Percentiles rank a stretch among this genome's conserved stretches.
Conservation (phyloP, 2,113 vertebrate genomes). For the Colossoma macropomum region DNA sequence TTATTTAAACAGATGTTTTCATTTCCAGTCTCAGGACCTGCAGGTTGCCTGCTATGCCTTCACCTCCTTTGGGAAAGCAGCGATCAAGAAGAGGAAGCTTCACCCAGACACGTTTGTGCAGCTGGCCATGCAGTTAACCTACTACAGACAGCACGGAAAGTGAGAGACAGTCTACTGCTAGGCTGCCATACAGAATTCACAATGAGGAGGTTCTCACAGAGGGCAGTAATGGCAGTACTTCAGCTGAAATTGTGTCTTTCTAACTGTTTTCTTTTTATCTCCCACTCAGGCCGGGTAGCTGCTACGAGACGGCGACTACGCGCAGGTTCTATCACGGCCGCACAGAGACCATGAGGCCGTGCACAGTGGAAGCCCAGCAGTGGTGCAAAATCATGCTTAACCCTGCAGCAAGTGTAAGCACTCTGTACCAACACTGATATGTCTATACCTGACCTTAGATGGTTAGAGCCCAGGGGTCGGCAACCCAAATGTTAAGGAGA, state of each 20-base stretch:
- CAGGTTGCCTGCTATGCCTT: slow-evolving; percentile 84
- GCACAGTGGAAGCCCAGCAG: slow-evolving; percentile 85
- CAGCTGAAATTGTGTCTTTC: not conserved
- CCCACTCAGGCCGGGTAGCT: slow-evolving; percentile 84
- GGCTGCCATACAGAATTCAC: not conserved
- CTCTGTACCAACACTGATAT: not conserved
- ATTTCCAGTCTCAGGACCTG: slow-evolving; percentile 81
- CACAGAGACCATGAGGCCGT: slow-evolving; percentile 91
- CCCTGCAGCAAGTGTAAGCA: slow-evolving; percentile 62
- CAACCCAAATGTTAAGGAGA: too few species aligned
- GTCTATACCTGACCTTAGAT: not conserved
- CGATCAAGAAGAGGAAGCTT: slow-evolving; percentile 83
- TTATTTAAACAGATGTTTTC: not conserved
- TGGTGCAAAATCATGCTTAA: slow-evolving; percentile 92
- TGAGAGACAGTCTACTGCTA: slow-evolving; percentile 60
- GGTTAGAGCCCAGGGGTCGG: too few species aligned
- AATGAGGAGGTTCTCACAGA: not conserved
- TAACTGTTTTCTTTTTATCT: not conserved
- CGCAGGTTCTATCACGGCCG: slow-evolving; percentile 92
- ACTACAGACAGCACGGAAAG: slow-evolving; percentile 85
- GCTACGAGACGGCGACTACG: slow-evolving; percentile 94
- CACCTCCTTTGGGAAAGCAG: slow-evolving; percentile 88
- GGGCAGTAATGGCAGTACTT: not conserved
- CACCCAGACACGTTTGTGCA: slow-evolving; percentile 95
- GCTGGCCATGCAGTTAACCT: slow-evolving; percentile 91